Evolutionary conservation across 1,140 invertebrate species (phyloP).

Genomic region (Harpegnathos saltator): DNA sequence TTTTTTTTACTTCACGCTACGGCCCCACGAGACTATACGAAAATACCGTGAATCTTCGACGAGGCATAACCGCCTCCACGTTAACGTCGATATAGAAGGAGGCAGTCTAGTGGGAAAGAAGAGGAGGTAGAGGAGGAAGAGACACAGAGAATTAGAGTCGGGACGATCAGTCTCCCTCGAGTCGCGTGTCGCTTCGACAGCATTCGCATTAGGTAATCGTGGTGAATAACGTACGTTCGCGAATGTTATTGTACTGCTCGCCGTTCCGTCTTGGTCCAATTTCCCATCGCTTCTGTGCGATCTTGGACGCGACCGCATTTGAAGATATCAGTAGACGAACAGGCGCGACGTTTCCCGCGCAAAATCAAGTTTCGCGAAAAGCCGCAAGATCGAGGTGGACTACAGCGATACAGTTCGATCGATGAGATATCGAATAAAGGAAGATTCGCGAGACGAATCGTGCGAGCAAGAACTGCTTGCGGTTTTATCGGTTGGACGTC

Average conservation of each 20-base stretch:
- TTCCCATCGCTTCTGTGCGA: neutral
- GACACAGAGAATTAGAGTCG: constrained; percentile 60
- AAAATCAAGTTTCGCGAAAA: neutral
- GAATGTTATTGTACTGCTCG: constrained; percentile 1
- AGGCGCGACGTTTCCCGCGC: neutral
- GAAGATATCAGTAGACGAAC: neutral
- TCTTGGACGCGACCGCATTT: neutral
- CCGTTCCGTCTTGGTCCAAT: neutral
- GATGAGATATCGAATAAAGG: neutral
- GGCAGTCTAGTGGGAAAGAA: constrained; percentile 42
- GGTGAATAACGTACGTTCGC: neutral
- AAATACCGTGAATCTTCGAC: constrained; percentile 59
- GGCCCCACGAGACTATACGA: constrained; percentile 9
- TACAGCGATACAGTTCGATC: neutral
- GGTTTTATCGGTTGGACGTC: neutral
- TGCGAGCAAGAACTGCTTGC: neutral
- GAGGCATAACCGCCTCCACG: constrained; percentile 44
- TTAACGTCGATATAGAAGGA: constrained; percentile 54
- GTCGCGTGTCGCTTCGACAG: constrained; percentile 70
- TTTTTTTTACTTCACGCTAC: neutral
- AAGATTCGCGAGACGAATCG: neutral
- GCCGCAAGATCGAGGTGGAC: neutral
- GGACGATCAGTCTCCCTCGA: constrained; percentile 68
- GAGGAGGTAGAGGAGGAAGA: constrained; percentile 56
- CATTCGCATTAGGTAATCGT: constrained; percentile 30